Base-by-base conservation (phyloP, 2,797 vertebrate genomes). In the Coranthus polyacanthus region DNA sequence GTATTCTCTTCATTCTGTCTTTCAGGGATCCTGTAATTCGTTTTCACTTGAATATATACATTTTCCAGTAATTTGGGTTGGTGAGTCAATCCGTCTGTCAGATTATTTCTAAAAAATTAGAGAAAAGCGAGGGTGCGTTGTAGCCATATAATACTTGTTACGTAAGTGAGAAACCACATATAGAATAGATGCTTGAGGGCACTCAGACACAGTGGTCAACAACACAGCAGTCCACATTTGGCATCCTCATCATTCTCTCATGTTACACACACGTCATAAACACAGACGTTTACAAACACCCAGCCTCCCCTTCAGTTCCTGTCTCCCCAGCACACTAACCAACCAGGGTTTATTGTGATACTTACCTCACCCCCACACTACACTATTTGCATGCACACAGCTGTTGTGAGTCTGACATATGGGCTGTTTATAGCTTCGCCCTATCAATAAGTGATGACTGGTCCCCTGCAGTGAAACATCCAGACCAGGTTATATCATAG, bases 391-490 rank as follows among this genome's bases (percentile, higher is more conserved):
- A 78, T 72, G 51, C 34, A 42, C 12, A 18, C 9, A 17, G 58
- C 55, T 46, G 51, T 47, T 12, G 9, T 52, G 26, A 20, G 53
- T 24, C 53, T 46, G 60, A 74, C 13, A 10, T 59, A 64, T 11
- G 17, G 46, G 38, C 68, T 57, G 51, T 62, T 82, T 62, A 78
- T 59, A 51, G 49, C 51, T 41, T 47, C 3, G 21, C 17, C 11
- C 47, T 63, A 53, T 69, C 56, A 63, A 53, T 65, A 59, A 59
- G 51, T 58, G 53, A 83, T 65, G 52, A 56, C 41, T 50, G 20
- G 34, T 45, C 42, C 36, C 50, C 29, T n/a, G 24, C 17, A 70
- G 54, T 13, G 0, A 39, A 42, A 22, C 58, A 56, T 37, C 38
- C 45, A 16, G 43, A 42, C 41, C 44, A 42, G 38, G 51, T 68